A percentile compares a stretch with the other conserved stretches of the same genome.
These are phyloP conservation scores for Adelosebastes latens DNA, from an alignment of 2,797 vertebrate genomes.

Conservation along the genomic window DNA sequence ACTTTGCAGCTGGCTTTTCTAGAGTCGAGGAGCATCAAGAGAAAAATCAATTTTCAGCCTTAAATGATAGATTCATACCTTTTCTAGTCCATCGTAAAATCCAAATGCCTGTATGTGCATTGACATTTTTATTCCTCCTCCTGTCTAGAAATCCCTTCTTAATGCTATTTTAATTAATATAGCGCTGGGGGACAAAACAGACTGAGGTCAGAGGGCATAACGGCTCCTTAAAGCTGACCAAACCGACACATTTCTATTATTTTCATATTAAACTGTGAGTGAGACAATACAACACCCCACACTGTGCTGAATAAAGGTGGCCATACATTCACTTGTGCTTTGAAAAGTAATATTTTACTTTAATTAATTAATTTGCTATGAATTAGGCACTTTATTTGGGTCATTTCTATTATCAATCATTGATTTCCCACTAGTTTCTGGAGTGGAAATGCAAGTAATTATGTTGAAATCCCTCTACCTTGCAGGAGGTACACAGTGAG, in stretches of 20 bases:
- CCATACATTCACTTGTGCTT: background rate
- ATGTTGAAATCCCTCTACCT: background rate
- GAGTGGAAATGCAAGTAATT: background rate
- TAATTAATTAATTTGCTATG: background rate
- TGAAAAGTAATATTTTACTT: background rate
- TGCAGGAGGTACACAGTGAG: slow-evolving; percentile 55
- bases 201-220: background rate
- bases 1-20: too few species aligned
- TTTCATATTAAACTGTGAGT: background rate
- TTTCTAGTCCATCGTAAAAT: background rate
- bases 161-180: background rate
- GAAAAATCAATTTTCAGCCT: background rate
- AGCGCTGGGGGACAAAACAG: background rate
- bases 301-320: background rate
- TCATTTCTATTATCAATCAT: background rate
- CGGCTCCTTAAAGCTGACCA: background rate
- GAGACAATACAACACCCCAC: background rate
- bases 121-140: background rate
- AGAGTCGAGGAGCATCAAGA: too few species aligned
- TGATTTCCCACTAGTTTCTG: background rate
- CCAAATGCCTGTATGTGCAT: background rate
- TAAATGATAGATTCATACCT: background rate
- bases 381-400: background rate
- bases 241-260: background rate
- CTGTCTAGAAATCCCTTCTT: background rate